These are phyloP conservation scores for Psittacula derbiana DNA, from an alignment of 2,797 vertebrate species.

Conservation along the genomic window DNA sequence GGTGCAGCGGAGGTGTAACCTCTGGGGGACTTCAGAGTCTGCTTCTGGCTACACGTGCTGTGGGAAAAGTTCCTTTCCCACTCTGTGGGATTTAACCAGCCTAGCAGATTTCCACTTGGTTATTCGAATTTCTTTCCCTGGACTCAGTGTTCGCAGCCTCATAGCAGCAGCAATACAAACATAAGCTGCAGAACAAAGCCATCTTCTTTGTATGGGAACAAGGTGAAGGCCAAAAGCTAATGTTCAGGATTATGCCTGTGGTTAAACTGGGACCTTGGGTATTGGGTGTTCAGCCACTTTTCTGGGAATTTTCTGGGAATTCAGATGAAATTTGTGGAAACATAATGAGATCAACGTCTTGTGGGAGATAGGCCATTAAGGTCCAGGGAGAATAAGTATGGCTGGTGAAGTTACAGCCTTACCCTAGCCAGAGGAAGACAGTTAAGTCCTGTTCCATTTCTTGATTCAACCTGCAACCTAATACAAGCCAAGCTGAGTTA, in stretches of 20 bases:
- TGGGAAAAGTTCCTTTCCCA: not conserved
- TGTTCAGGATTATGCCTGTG: rapidly evolving
- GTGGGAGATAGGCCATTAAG: not conserved
- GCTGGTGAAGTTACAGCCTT: not conserved
- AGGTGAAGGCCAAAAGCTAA: not conserved
- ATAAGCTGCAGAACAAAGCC: not conserved
- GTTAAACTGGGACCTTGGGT: not conserved
- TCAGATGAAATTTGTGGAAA: not conserved
- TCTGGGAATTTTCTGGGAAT: not conserved
- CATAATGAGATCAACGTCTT: not conserved
- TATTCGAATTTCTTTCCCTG: not conserved
- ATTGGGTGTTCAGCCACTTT: not conserved
- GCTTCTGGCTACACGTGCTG: not conserved
- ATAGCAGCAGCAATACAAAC: not conserved
- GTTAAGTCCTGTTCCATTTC: not conserved
- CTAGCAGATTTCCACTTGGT: not conserved
- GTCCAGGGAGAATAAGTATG: not conserved
- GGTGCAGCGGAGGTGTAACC: not conserved
- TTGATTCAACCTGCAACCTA: not conserved
- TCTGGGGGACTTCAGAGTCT: not conserved
- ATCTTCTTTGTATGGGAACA: not conserved
- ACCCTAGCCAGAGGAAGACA: not conserved
- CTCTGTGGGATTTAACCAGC: not conserved
- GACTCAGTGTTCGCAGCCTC: not conserved
- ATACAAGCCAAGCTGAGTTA: not conserved